These are phyloP conservation scores for Diloba caeruleocephala DNA, from an alignment of 2,888 invertebrate genomes.

Conservation along the genomic window DNA sequence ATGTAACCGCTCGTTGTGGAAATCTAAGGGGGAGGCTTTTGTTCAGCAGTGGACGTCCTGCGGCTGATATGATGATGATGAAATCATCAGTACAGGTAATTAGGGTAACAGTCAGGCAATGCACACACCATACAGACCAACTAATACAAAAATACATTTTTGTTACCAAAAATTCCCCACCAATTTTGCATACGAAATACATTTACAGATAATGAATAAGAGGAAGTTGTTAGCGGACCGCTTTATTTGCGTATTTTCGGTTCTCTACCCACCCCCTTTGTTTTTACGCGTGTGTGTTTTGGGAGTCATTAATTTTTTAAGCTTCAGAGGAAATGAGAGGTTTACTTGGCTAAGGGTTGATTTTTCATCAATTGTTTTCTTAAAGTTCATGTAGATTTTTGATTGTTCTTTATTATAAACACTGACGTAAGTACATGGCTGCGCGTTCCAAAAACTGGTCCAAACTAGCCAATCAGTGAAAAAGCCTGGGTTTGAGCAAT, in stretches of 20 bases:
- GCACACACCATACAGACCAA: conserved; percentile 12
- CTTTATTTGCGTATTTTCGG: conserved; percentile 80
- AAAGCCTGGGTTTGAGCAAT: too few relatives aligned
- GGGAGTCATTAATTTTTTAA: conserved; percentile 81
- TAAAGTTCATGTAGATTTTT: neutral
- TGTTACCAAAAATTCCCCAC: conserved; percentile 54
- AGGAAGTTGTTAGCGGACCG: conserved; percentile 82
- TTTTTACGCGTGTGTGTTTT: conserved; percentile 79
- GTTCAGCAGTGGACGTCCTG: too few relatives aligned
- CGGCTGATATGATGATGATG: too few relatives aligned
- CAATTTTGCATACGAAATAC: conserved; percentile 61
- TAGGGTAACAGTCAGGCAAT: neutral
- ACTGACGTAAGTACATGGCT: neutral
- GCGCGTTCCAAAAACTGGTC: too few relatives aligned
- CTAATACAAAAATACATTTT: conserved; percentile 28
- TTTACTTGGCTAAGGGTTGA: conserved; percentile 55
- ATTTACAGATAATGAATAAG: conserved; percentile 72
- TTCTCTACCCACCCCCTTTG: conserved; percentile 70
- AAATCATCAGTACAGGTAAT: too few relatives aligned
- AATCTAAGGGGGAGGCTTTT: too few relatives aligned
- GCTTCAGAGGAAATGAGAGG: conserved; percentile 74
- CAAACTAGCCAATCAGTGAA: too few relatives aligned
- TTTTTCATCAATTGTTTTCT: conserved; percentile 4
- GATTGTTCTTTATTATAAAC: neutral
- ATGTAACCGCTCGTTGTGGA: too few relatives aligned